Evolutionary conservation across 2,113 vertebrate genomes (phyloP).

Genomic region (Chinchilla lanigera): DNA sequence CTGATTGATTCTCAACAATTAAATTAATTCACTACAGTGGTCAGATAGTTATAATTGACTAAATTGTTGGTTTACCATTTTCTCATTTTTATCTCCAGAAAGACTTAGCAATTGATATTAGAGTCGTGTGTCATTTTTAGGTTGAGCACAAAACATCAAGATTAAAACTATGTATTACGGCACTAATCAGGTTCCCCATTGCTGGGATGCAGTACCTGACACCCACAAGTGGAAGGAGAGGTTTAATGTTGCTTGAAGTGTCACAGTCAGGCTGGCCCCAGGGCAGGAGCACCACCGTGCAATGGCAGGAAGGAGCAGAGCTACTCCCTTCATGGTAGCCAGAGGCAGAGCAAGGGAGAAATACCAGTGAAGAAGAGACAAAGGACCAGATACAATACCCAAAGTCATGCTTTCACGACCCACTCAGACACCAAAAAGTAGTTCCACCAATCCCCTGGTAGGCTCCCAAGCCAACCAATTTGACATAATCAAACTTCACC

Average conservation of each 20-base stretch:
- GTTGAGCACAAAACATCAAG: neutral
- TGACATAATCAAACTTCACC: neutral
- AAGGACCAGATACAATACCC: neutral
- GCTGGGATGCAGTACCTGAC: neutral
- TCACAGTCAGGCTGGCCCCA: neutral
- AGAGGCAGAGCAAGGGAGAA: neutral
- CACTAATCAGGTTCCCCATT: neutral
- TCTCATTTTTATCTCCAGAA: neutral
- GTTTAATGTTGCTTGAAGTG: neutral
- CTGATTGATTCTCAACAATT: neutral
- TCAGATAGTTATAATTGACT: neutral
- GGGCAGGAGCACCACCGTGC: neutral
- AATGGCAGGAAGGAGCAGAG: neutral
- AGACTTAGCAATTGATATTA: neutral
- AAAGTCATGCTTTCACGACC: neutral
- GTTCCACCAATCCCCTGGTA: neutral
- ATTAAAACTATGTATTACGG: neutral
- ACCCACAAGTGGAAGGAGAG: neutral
- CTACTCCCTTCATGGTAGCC: neutral
- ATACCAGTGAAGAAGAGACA: neutral
- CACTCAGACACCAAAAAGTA: neutral
- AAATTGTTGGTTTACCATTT: neutral
- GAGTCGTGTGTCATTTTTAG: neutral
- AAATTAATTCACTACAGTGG: neutral
- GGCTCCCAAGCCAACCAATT: neutral